These are phyloP conservation scores for Aradophagus sp. DNA, from an alignment of 1,140 invertebrate genomes.

Conservation along the genomic window DNA sequence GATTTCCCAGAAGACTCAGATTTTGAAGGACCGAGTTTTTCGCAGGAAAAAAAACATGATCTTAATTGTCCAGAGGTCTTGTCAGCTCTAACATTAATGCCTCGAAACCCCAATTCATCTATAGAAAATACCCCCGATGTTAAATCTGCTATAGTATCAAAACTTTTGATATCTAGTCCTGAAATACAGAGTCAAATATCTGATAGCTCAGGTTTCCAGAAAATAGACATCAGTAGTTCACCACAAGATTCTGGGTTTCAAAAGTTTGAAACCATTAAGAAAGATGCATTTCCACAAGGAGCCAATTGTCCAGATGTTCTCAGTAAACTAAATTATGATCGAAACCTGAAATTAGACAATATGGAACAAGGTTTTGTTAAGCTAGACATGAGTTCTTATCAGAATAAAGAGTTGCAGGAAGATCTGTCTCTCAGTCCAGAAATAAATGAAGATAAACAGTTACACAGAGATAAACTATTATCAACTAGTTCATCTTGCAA, in stretches of 20 bases:
- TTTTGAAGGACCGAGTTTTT: conserved; percentile 62
- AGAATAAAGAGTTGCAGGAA: conserved; percentile 36
- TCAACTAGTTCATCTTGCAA: conserved; percentile 15
- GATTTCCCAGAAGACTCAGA: conserved; percentile 65
- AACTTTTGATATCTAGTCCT: conserved; percentile 66
- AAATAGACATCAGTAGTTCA: conserved; percentile 64
- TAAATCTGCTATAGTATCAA: conserved; percentile 59
- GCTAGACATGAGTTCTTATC: conserved; percentile 50
- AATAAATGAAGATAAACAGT: conserved; percentile 14
- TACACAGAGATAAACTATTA: conserved; percentile 16
- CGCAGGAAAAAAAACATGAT: conserved; percentile 62
- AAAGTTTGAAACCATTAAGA: conserved; percentile 58
- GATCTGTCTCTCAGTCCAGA: conserved; percentile 11
- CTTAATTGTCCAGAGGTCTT: conserved; percentile 68
- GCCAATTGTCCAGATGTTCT: conserved; percentile 58
- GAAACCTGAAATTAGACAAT: conserved; percentile 63
- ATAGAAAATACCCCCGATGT: conserved; percentile 25
- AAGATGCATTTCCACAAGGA: conserved; percentile 45
- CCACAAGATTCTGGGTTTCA: conserved; percentile 53
- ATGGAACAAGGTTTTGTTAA: conserved; percentile 66
- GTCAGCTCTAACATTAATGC: conserved; percentile 67
- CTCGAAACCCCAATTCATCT: conserved; percentile 47
- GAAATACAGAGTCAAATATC: conserved; percentile 68
- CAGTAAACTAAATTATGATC: conserved; percentile 58
- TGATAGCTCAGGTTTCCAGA: conserved; percentile 68